Percentiles rank a stretch among this genome's conserved stretches.
phyloP scores from a whole-genome alignment of 1,140 invertebrate genomes.

The Neodiprion pinetum region DNA sequence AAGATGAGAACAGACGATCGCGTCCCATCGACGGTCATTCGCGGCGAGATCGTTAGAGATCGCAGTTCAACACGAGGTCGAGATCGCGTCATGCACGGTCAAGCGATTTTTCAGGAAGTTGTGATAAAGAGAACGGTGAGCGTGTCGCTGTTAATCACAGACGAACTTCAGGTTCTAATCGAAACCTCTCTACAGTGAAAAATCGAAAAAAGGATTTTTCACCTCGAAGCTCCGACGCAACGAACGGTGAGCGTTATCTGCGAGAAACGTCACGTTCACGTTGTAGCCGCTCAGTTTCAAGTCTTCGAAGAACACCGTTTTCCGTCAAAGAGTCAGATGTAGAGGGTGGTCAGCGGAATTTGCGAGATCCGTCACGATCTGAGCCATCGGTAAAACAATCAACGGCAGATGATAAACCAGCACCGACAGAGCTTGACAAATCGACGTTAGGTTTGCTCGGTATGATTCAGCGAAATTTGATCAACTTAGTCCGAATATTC shows the following conservation, averaged over 20 bases:
- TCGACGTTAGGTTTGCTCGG: background rate
- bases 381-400: background rate
- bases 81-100: background rate
- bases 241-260: conserved; percentile 3
- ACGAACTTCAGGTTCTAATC: background rate
- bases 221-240: background rate
- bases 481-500: background rate
- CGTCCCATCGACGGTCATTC: background rate
- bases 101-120: background rate
- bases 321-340: background rate
- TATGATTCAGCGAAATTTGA: background rate
- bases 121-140: background rate
- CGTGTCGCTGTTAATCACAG: background rate
- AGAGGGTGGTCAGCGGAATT: conserved; percentile 2
- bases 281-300: background rate
- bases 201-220: background rate
- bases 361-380: conserved; percentile 22
- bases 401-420: background rate
- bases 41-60: background rate
- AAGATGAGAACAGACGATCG: conserved; percentile 18
- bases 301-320: background rate
- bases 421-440: background rate
- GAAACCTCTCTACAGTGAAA: background rate
- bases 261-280: conserved; percentile 3
- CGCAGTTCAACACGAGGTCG: background rate